These are phyloP conservation scores for Betta splendens DNA, from an alignment of 2,797 vertebrate genomes.

Conservation along the genomic window DNA sequence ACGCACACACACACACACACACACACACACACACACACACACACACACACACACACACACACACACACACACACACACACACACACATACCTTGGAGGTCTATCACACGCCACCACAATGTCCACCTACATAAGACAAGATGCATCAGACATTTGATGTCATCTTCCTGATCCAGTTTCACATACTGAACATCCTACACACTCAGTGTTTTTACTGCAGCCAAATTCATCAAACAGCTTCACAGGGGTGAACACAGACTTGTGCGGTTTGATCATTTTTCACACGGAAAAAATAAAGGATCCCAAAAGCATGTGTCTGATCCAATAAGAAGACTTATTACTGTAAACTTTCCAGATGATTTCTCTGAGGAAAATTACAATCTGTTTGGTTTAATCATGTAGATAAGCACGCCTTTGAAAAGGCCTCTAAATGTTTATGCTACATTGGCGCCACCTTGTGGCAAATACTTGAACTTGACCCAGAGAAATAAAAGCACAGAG, in stretches of 20 bases:
- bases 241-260: background rate
- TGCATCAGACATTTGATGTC: conserved; percentile 36
- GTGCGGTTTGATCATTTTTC: conserved; percentile 22
- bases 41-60: conserved; percentile 1
- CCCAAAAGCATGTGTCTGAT: background rate
- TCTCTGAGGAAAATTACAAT: background rate
- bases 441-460: conserved; percentile 41
- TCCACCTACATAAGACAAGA: conserved; percentile 42
- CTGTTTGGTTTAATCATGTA: background rate
- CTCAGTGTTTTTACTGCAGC: conserved; percentile 22
- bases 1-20: background rate
- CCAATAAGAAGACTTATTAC: background rate
- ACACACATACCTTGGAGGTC: conserved; percentile 6
- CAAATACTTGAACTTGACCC: too few species aligned
- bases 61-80: background rate
- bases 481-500: too few species aligned
- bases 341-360: background rate
- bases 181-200: conserved; percentile 22
- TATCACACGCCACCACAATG: conserved; percentile 14
- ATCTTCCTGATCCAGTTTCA: conserved; percentile 40
- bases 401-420: background rate
- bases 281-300: background rate
- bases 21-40: background rate
- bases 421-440: background rate
- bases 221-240: conserved; percentile 29